These are phyloP conservation scores for Peromyscus leucopus DNA, from an alignment of 2,113 vertebrate species.

Conservation along the genomic window DNA sequence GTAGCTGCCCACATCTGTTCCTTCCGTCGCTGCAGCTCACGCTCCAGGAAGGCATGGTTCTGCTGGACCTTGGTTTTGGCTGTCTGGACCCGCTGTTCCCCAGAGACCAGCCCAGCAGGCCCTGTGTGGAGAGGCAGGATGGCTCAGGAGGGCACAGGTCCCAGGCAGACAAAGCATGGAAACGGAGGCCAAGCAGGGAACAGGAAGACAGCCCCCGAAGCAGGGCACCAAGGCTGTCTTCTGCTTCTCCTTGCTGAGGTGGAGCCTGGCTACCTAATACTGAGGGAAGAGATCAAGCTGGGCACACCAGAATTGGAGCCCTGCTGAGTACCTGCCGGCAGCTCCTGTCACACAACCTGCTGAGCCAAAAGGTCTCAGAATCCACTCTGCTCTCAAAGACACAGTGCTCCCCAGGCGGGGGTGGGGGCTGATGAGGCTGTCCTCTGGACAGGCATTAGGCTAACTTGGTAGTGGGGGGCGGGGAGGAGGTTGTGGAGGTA, in stretches of 20 bases:
- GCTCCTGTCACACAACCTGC: background rate
- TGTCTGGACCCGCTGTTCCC: slow-evolving; percentile 92
- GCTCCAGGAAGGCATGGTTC: slow-evolving; percentile 90
- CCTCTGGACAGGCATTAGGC: background rate
- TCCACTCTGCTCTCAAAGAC: background rate
- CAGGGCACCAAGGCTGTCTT: background rate
- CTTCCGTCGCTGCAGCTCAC: slow-evolving; percentile 89
- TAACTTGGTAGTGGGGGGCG: background rate
- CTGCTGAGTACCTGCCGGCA: background rate
- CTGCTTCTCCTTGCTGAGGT: background rate
- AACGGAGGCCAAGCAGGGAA: background rate
- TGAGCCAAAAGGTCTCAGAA: background rate
- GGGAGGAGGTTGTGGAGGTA: background rate
- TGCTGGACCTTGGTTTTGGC: slow-evolving; percentile 92
- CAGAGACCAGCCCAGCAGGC: slow-evolving; percentile 89
- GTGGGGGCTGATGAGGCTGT: background rate
- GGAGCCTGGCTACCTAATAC: background rate
- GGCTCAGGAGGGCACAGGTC: background rate
- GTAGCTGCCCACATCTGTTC: slow-evolving; percentile 70
- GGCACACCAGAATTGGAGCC: background rate
- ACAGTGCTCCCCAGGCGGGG: background rate
- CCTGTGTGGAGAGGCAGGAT: slow-evolving; percentile 60
- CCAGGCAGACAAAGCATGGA: background rate
- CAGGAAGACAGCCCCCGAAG: background rate
- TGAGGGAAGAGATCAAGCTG: background rate